Percentiles rank a stretch among this genome's conserved stretches.
phyloP scores from a whole-genome alignment of 2,113 vertebrate genomes.

The Arothron firmamentum region DNA sequence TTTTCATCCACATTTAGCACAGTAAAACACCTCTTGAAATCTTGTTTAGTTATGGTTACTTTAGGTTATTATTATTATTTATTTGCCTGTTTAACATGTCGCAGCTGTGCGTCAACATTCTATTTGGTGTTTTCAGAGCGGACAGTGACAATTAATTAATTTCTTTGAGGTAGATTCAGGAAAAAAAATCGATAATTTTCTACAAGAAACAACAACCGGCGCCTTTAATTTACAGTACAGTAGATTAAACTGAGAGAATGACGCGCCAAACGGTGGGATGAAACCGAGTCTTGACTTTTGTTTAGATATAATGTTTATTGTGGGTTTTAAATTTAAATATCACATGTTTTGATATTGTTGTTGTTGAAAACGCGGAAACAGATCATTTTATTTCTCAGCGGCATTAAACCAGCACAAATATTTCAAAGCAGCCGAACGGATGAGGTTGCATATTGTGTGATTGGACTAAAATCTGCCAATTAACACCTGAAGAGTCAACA shows the following conservation, averaged over 20 bases:
- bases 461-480: neutral
- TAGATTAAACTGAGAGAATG: neutral
- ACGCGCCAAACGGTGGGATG: neutral
- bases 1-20: conserved; percentile 28
- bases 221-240: neutral
- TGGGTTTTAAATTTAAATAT: neutral
- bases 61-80: no score
- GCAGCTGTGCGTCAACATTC: neutral
- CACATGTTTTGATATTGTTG: no score
- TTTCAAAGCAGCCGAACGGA: no score
- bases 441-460: neutral
- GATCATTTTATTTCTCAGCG: neutral
- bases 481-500: neutral
- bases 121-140: neutral
- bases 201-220: conserved; percentile 4
- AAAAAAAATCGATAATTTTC: conserved; percentile 3
- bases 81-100: no score
- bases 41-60: no score
- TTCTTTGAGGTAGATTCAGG: conserved; percentile 70
- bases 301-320: neutral
- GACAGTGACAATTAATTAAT: conserved; percentile 33
- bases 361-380: neutral
- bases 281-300: neutral
- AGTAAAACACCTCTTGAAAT: conserved; percentile 7
- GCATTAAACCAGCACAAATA: neutral